Evolutionary conservation across 2,888 invertebrate species (phyloP).

Genomic region (Sinotaia quadrata): DNA sequence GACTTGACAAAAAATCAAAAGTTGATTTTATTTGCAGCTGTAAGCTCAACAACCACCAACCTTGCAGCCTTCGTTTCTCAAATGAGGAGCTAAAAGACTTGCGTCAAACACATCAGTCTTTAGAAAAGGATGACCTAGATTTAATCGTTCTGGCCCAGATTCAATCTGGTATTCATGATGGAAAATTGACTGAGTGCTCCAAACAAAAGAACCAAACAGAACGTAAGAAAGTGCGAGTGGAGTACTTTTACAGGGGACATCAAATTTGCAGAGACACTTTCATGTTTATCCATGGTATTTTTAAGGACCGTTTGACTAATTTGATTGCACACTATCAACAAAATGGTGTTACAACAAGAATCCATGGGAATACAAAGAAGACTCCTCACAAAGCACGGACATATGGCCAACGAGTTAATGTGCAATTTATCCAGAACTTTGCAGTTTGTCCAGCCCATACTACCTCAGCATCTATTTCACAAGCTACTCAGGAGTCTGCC

Average conservation of each 20-base stretch:
- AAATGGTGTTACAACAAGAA: too few relatives aligned
- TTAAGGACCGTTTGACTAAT: background rate
- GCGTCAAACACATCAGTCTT: background rate
- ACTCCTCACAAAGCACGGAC: too few relatives aligned
- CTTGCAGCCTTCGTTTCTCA: background rate
- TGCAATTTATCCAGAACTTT: too few relatives aligned
- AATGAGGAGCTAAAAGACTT: background rate
- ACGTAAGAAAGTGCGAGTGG: background rate
- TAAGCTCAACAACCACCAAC: background rate
- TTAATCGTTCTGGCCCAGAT: background rate
- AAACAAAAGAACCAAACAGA: slow-evolving; percentile 3
- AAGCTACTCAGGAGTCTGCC: too few relatives aligned
- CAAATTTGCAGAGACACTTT: slow-evolving; percentile 2
- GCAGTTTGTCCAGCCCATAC: too few relatives aligned
- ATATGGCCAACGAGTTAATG: too few relatives aligned
- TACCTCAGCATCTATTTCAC: too few relatives aligned
- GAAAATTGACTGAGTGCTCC: background rate
- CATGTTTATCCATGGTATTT: slow-evolving; percentile 1
- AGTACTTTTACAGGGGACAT: background rate
- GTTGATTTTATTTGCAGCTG: slow-evolving; percentile 2
- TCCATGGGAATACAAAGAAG: too few relatives aligned
- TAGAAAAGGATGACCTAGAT: background rate
- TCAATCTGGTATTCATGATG: slow-evolving; percentile 1
- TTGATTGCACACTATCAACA: background rate
- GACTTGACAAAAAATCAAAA: background rate